Conservation (phyloP, 2,888 invertebrate genomes). For the Euspilapteryx auroguttella region DNA sequence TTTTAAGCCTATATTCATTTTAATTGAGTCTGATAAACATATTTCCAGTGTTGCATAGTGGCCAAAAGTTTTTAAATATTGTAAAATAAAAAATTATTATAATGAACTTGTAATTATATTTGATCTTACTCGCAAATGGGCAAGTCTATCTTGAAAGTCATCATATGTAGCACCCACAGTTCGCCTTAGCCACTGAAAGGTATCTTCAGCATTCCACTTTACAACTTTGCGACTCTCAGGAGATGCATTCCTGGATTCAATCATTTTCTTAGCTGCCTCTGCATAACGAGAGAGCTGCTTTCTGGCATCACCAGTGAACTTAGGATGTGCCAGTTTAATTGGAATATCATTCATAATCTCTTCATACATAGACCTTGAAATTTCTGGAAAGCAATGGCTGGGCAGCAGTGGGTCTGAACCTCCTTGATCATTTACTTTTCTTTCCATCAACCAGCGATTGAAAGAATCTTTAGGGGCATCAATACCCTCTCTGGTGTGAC, state of each 20-base stretch:
- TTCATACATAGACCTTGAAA: conserved; percentile 92
- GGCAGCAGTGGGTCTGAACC: conserved; percentile 91
- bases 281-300: conserved; percentile 93
- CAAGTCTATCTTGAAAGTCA: conserved; percentile 86
- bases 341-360: conserved; percentile 99
- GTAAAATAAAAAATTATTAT: too few species aligned
- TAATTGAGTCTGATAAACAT: too few species aligned
- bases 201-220: conserved; percentile 98
- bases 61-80: too few species aligned
- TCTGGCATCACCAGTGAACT: conserved; percentile 93
- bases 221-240: conserved; percentile 95
- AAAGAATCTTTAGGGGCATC: conserved; percentile 97
- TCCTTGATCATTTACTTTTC: conserved; percentile 84
- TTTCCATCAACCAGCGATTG: conserved; percentile 94
- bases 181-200: conserved; percentile 92
- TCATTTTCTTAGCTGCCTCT: conserved; percentile 95
- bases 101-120: too few species aligned
- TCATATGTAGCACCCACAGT: conserved; percentile 94
- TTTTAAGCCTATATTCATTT: conserved; percentile 3
- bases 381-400: conserved; percentile 88
- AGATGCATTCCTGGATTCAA: conserved; percentile 90
- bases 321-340: conserved; percentile 91
- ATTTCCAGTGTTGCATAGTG: too few species aligned
- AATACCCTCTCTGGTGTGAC: conserved; percentile 88
- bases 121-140: conserved; percentile 81